Evolutionary conservation across 2,888 invertebrate species (phyloP).

Genomic region (Agonum fuliginosum): DNA sequence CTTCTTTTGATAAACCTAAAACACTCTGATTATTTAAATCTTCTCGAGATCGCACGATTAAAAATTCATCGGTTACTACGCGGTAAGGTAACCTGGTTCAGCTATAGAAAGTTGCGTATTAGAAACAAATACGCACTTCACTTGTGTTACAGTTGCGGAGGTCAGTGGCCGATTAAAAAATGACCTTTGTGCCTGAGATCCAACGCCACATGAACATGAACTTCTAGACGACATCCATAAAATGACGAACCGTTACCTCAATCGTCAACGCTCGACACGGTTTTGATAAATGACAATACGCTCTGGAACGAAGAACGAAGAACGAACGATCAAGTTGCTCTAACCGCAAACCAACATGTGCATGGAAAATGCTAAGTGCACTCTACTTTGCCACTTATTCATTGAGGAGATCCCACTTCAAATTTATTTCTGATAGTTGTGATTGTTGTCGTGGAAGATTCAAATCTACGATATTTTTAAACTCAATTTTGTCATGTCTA

Average conservation of each 20-base stretch:
- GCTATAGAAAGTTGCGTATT: constrained; percentile 29
- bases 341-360: neutral
- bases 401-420: neutral
- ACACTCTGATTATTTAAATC: too few relatives aligned
- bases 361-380: neutral
- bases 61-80: neutral
- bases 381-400: neutral
- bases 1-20: too few relatives aligned
- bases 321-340: too few relatives aligned
- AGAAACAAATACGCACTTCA: constrained; percentile 37
- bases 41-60: too few relatives aligned
- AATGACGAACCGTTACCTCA: constrained; percentile 49
- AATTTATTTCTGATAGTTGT: too few relatives aligned
- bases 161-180: constrained; percentile 57
- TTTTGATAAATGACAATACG: constrained; percentile 42
- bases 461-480: too few relatives aligned
- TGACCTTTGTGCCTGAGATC: constrained; percentile 45
- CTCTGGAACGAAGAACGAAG: neutral
- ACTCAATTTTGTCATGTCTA: too few relatives aligned
- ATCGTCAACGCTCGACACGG: constrained; percentile 41
- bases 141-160: constrained; percentile 50
- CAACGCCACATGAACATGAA: constrained; percentile 16
- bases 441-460: too few relatives aligned
- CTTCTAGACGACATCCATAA: constrained; percentile 51
- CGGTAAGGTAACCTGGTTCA: constrained; percentile 22